Percentiles rank a stretch among this genome's conserved stretches.
These are phyloP conservation scores for Ctenicera cuprea DNA, from an alignment of 2,888 invertebrate genomes.

Conservation along the genomic window DNA sequence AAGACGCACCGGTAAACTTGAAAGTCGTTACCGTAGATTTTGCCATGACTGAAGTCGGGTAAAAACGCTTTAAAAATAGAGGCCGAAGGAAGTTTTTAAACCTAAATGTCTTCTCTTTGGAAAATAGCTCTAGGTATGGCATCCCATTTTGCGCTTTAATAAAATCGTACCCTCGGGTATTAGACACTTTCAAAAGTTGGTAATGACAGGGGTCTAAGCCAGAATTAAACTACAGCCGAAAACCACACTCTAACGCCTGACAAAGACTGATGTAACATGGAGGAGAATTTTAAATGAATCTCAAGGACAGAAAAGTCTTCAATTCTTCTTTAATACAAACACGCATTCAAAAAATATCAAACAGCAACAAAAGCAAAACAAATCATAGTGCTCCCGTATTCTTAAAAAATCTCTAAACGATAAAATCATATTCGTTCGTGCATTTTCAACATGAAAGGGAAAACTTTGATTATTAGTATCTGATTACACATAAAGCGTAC, in stretches of 20 bases:
- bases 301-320: no score
- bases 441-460: no score
- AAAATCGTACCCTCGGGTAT: conserved; percentile 20
- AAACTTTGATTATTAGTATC: no score
- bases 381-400: no score
- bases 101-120: conserved; percentile 12
- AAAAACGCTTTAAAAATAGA: background rate
- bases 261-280: background rate
- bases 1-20: background rate
- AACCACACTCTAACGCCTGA: conserved; percentile 1
- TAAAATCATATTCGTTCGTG: no score
- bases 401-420: no score
- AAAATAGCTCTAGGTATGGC: conserved; percentile 11
- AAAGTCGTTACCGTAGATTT: background rate
- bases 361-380: no score
- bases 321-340: no score
- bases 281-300: background rate
- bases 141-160: conserved; percentile 23
- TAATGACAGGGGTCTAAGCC: conserved; percentile 28
- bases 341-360: no score
- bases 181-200: conserved; percentile 26
- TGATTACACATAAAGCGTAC: no score
- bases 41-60: background rate
- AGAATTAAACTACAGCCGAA: conserved; percentile 15
- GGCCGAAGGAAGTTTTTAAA: no score